Conservation (phyloP, 2,113 vertebrate genomes). For the Eira barbara region DNA sequence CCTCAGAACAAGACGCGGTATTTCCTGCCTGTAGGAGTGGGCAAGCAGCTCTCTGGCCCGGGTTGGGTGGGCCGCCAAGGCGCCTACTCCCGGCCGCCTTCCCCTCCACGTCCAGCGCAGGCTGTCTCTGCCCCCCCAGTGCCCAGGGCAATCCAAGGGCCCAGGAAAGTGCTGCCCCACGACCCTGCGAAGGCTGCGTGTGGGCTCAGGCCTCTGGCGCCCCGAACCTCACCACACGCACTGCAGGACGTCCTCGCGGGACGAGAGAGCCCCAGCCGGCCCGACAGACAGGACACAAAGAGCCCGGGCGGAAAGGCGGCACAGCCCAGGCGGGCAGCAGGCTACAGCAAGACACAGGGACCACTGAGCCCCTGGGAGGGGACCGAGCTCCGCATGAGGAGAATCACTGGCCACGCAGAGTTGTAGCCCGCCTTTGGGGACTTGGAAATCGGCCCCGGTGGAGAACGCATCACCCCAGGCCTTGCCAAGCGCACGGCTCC, state of each 20-base stretch:
- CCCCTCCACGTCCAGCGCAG: neutral
- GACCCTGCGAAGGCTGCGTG: fast-evolving
- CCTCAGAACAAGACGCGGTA: neutral
- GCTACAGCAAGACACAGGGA: neutral
- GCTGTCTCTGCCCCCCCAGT: neutral
- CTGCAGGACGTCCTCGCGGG: fast-evolving
- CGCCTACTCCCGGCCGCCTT: neutral
- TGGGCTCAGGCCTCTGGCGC: fast-evolving
- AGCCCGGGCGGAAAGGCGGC: neutral
- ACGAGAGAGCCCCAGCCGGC: neutral
- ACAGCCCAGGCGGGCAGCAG: neutral
- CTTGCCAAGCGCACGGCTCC: neutral
- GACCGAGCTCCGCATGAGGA: too few relatives aligned
- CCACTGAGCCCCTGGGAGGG: too few relatives aligned
- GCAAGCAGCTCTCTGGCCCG: neutral
- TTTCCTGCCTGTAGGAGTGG: neutral
- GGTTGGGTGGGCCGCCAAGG: neutral
- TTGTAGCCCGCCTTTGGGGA: neutral
- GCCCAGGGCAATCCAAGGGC: neutral
- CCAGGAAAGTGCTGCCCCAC: neutral
- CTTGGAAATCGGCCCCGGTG: neutral
- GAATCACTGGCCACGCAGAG: neutral
- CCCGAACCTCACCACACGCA: neutral
- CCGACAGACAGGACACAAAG: neutral
- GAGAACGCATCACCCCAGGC: neutral